Base-by-base conservation (phyloP, 2,113 vertebrate species). In the Empidonax alnorum region DNA sequence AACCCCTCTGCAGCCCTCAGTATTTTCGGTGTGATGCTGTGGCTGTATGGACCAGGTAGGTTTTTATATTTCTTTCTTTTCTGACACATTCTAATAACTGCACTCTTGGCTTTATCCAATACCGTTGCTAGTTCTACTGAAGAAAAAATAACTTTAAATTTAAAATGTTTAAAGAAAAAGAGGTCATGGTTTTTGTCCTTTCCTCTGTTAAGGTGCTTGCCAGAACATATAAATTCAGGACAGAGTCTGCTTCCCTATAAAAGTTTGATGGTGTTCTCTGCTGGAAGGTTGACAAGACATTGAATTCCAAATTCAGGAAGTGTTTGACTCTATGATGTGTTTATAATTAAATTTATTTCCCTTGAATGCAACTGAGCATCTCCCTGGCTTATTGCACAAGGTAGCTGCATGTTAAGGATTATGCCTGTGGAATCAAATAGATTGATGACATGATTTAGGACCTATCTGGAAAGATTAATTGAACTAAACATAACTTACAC, bases 331-430 rank as follows among this genome's bases (percentile, higher is more conserved):
- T 79, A 31, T 94, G 93, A 95, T 93, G 89, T 94, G 89, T 76
- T 96, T 93, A 94, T 97, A 96, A 97, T 95, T 93, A 91, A 87
- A 97, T 95, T 94, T 96, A 92, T 93, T 96, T 96, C 94, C 92
- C 94, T 92, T 81, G 69, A 90, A 96, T 91, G 89, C 93, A 94
- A 23, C 90, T 0, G 2, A 81, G 62, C 46, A 33, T 79, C 93
- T 91, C 90, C 81, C 72, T 84, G 61, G 80, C 11, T 87, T 73
- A 55, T 84, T 90, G 90, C 41, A 46, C 9, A 14, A 89, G 71
- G 76, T 80, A 86, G 81, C 23, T 72, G 75, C 75, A 66, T 42
- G 62, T n/a, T 68, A 62, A 94, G 61, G 69, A 91, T 88, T 77
- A 63, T n/a, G 87, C 22, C 63, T 73, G 44, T 77, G 31, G 87